A percentile compares a stretch with the other conserved stretches of the same genome.
Evolutionary conservation across 2,888 invertebrate genomes (phyloP).

Genomic region (Bimastos eiseni): DNA sequence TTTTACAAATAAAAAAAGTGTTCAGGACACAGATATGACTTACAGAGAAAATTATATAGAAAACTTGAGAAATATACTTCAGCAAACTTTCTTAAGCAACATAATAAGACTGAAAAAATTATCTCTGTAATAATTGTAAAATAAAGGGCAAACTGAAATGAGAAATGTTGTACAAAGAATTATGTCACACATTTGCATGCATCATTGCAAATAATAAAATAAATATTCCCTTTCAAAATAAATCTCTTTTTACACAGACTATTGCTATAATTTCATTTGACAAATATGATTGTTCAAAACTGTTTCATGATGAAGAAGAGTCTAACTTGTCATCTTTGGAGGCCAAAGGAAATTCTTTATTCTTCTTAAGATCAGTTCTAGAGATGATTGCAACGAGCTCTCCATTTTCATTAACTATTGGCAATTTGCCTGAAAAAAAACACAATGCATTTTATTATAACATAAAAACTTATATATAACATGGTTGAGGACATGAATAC

Average conservation of each 20-base stretch:
- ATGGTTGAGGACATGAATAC: too few relatives aligned
- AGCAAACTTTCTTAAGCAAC: background rate
- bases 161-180: background rate
- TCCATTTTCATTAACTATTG: slow-evolving; percentile 69
- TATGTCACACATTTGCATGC: background rate
- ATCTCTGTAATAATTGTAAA: background rate
- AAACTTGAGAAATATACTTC: background rate
- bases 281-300: background rate
- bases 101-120: background rate
- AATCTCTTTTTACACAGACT: background rate
- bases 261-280: background rate
- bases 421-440: slow-evolving; percentile 65
- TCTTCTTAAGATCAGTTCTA: slow-evolving; percentile 95
- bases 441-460: background rate
- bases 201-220: background rate
- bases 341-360: slow-evolving; percentile 91
- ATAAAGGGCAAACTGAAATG: background rate
- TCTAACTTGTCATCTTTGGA: slow-evolving; percentile 83
- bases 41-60: background rate
- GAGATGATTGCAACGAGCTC: slow-evolving; percentile 94
- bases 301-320: background rate
- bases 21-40: background rate
- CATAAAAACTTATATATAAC: background rate
- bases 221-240: background rate
- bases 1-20: background rate